These are phyloP conservation scores for Clarias batrachus DNA, from an alignment of 2,113 vertebrate species.

Conservation along the genomic window DNA sequence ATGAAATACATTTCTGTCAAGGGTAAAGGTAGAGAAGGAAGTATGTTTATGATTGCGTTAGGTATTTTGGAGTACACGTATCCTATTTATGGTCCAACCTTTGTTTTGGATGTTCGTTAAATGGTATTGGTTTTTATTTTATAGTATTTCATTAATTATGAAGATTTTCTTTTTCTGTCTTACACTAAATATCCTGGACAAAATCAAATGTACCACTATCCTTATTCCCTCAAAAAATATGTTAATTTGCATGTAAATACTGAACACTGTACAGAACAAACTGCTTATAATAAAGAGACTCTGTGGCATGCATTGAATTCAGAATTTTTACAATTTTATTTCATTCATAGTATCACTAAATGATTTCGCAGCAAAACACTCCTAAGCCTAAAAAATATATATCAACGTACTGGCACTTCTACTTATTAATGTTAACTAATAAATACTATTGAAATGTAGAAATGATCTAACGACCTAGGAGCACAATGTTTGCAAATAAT, in stretches of 20 bases:
- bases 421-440: conserved; percentile 25
- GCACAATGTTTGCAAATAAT: conserved; percentile 41
- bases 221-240: neutral
- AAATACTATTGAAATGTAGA: conserved; percentile 32
- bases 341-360: conserved; percentile 50
- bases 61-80: neutral
- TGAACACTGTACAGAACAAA: conserved; percentile 11
- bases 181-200: neutral
- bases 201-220: neutral
- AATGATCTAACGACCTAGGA: conserved; percentile 15
- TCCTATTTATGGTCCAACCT: neutral
- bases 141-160: neutral
- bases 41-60: conserved; percentile 16
- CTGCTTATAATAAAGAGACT: conserved; percentile 27
- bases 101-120: neutral
- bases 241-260: conserved; percentile 29
- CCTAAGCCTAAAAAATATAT: conserved; percentile 32
- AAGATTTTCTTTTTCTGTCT: neutral
- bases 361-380: conserved; percentile 61
- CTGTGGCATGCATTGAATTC: neutral
- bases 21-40: neutral
- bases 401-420: neutral
- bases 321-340: conserved; percentile 52
- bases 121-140: neutral
- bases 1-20: neutral